Percentiles rank a stretch among this genome's conserved stretches.
Conservation (phyloP, 1,140 invertebrate genomes). For the Heliconius himera region DNA sequence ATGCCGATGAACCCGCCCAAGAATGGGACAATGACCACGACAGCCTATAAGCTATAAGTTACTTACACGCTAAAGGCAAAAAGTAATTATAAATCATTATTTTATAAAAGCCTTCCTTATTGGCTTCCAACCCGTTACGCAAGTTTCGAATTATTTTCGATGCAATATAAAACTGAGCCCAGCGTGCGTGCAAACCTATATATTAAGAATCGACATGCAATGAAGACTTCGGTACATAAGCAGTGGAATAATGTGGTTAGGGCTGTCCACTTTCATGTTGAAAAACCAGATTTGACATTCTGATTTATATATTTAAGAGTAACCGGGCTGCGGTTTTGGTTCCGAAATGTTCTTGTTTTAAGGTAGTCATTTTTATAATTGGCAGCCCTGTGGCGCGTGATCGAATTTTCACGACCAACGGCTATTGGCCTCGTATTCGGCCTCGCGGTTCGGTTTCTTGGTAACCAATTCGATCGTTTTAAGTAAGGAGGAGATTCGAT, state of each 20-base stretch:
- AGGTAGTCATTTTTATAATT: constrained; percentile 43
- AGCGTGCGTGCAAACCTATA: constrained; percentile 64
- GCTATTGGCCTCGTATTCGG: constrained; percentile 62
- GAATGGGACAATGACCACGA: constrained; percentile 19
- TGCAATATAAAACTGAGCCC: constrained; percentile 50
- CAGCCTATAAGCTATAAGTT: constrained; percentile 22
- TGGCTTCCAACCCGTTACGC: constrained; percentile 49
- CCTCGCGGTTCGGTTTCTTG: constrained; percentile 64
- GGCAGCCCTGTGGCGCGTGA: constrained; percentile 42
- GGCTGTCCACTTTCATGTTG: constrained; percentile 36
- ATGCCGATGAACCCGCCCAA: constrained; percentile 11
- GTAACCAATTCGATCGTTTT: constrained; percentile 67
- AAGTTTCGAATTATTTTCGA: constrained; percentile 41
- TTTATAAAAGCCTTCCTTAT: constrained; percentile 43
- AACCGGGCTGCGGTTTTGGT: constrained; percentile 33
- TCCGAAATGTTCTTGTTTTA: constrained; percentile 35
- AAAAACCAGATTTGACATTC: constrained; percentile 33
- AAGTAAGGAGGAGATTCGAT: constrained; percentile 49
- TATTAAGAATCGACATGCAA: constrained; percentile 65
- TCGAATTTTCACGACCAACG: constrained; percentile 66
- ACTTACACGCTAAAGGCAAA: constrained; percentile 20
- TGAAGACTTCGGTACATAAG: constrained; percentile 57
- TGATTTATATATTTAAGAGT: constrained; percentile 36
- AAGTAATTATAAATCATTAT: constrained; percentile 44
- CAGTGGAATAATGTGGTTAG: constrained; percentile 40